A percentile compares a stretch with the other conserved stretches of the same genome.
Evolutionary conservation across 2,888 invertebrate genomes (phyloP).

Genomic region (Mythimna vitellina): DNA sequence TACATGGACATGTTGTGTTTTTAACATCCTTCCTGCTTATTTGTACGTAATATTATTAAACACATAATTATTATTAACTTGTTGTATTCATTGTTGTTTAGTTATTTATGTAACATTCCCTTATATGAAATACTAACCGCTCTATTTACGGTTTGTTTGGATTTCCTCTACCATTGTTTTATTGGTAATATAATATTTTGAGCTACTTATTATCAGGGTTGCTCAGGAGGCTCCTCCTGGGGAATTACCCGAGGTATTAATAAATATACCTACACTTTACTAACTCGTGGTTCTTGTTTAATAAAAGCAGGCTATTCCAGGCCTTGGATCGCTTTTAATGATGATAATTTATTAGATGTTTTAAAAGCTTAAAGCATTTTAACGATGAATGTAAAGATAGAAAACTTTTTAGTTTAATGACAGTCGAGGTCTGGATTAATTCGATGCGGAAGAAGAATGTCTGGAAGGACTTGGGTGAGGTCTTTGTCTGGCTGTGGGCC

Average conservation of each 20-base stretch:
- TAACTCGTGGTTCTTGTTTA: neutral
- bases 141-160: slow-evolving; percentile 32
- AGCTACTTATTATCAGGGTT: neutral
- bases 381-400: too few species aligned
- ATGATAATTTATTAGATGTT: neutral
- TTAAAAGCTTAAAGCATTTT: neutral
- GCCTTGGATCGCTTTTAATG: neutral
- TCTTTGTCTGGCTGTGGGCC: too few species aligned
- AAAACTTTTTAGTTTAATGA: too few species aligned
- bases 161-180: slow-evolving; percentile 31
- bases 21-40: slow-evolving; percentile 44
- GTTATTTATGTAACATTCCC: slow-evolving; percentile 1
- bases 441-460: too few species aligned
- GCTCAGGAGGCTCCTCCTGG: slow-evolving; percentile 4
- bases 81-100: slow-evolving; percentile 24
- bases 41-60: slow-evolving; percentile 11
- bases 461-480: too few species aligned
- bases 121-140: slow-evolving; percentile 5
- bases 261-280: neutral
- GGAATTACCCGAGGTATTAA: slow-evolving; percentile 4
- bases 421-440: too few species aligned
- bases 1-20: slow-evolving; percentile 6
- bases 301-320: neutral
- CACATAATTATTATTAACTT: slow-evolving; percentile 3
- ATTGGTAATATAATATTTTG: slow-evolving; percentile 31